Evolutionary conservation across 2,797 vertebrate genomes (phyloP).

Genomic region (Takifugu ocellatus): DNA sequence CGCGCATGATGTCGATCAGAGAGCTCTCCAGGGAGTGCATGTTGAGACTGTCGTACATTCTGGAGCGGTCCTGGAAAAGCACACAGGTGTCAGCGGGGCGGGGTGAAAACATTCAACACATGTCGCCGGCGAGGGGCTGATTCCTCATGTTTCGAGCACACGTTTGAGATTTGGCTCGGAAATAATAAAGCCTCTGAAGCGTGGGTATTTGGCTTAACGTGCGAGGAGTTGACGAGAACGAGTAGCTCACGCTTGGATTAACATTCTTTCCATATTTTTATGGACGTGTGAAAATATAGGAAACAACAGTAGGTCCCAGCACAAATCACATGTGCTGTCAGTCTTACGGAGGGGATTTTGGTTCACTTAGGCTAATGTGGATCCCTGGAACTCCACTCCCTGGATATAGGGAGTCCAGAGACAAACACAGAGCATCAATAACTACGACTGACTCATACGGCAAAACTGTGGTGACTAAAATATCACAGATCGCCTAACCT

Average conservation of each 20-base stretch:
- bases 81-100: constrained; percentile 12
- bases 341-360: not conserved
- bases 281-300: constrained; percentile 41
- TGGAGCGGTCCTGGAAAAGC: constrained; percentile 87
- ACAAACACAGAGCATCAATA: not conserved
- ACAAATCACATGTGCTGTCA: not conserved
- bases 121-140: not conserved
- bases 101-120: not conserved
- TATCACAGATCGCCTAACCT: not conserved
- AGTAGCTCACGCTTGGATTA: constrained; percentile 52
- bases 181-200: constrained; percentile 33
- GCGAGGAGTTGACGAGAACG: constrained; percentile 34
- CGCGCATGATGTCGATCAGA: constrained; percentile 98
- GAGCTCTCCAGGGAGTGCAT: constrained; percentile 99
- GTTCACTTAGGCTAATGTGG: not conserved
- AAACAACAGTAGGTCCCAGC: constrained; percentile 8
- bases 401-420: not conserved
- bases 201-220: constrained; percentile 37
- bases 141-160: constrained; percentile 35
- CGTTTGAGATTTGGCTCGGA: constrained; percentile 30
- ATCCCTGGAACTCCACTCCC: too few species aligned
- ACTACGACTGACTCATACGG: constrained; percentile 10
- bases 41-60: constrained; percentile 98
- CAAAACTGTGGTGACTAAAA: constrained; percentile 13
- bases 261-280: constrained; percentile 66